These are phyloP conservation scores for Trinorchestia longiramus DNA, from an alignment of 1,140 invertebrate genomes.

Conservation along the genomic window DNA sequence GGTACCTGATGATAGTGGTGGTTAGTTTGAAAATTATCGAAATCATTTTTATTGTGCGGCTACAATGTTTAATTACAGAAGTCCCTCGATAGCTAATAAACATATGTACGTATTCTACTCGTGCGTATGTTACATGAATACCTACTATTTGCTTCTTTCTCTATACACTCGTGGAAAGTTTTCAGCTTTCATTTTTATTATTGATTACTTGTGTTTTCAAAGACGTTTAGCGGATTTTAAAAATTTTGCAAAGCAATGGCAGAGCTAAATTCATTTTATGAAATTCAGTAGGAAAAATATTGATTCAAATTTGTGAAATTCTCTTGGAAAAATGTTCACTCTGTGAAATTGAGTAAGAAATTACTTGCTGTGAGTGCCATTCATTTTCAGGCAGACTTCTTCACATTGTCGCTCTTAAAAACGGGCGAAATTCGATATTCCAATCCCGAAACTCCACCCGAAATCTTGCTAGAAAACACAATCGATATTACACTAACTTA, in stretches of 20 bases:
- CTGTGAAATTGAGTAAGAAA: not conserved
- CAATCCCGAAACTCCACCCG: not conserved
- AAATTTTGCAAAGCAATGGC: not conserved
- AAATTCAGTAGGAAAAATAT: too few species aligned
- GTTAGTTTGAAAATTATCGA: too few species aligned
- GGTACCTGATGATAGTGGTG: too few species aligned
- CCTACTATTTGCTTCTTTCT: too few species aligned
- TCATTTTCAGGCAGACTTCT: not conserved
- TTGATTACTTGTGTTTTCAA: not conserved
- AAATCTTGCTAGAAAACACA: not conserved
- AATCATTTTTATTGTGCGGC: too few species aligned
- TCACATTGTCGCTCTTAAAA: not conserved
- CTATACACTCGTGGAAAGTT: too few species aligned
- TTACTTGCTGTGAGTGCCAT: not conserved
- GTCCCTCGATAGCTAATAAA: too few species aligned
- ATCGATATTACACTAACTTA: not conserved
- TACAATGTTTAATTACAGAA: too few species aligned
- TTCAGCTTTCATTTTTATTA: too few species aligned
- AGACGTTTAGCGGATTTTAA: not conserved
- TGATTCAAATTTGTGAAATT: too few species aligned
- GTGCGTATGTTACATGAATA: too few species aligned
- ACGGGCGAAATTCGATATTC: not conserved
- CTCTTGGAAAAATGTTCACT: not conserved
- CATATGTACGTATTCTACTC: too few species aligned
- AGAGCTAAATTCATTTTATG: not conserved